Evolutionary conservation across 2,888 invertebrate genomes (phyloP).

Genomic region (Netelia virgata): DNA sequence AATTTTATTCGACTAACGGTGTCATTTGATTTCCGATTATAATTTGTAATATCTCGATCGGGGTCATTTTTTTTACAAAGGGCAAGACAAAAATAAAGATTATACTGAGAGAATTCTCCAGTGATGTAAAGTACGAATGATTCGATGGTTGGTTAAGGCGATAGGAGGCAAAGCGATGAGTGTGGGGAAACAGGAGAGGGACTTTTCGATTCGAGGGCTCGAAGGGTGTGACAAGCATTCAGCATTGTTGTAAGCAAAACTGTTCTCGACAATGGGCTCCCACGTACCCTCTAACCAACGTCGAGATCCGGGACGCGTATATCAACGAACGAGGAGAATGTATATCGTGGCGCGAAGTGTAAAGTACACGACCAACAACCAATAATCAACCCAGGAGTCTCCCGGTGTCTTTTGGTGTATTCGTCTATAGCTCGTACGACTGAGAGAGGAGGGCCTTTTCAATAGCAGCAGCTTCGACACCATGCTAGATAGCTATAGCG

Average conservation of each 20-base stretch:
- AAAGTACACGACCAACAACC: conserved; percentile 29
- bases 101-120: too few species aligned
- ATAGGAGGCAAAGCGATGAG: conserved; percentile 19
- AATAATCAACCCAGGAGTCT: conserved; percentile 35
- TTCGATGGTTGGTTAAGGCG: conserved; percentile 22
- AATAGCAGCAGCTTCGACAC: conserved; percentile 23
- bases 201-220: conserved; percentile 57
- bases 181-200: background rate
- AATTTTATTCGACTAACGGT: too few species aligned
- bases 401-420: conserved; percentile 28
- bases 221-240: conserved; percentile 67
- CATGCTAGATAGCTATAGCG: background rate
- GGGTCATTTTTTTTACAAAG: too few species aligned
- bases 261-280: conserved; percentile 63
- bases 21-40: too few species aligned
- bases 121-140: too few species aligned
- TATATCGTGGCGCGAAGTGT: background rate
- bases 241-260: conserved; percentile 60
- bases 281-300: conserved; percentile 31
- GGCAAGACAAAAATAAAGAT: too few species aligned
- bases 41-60: too few species aligned
- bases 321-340: conserved; percentile 50
- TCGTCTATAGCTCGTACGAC: background rate
- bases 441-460: conserved; percentile 23
- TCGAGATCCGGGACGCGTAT: conserved; percentile 43